Evolutionary conservation across 2,113 vertebrate genomes (phyloP), one percentile per base, ranked within the genome.

Genomic region (Dendropsophus ebraccatus): DNA sequence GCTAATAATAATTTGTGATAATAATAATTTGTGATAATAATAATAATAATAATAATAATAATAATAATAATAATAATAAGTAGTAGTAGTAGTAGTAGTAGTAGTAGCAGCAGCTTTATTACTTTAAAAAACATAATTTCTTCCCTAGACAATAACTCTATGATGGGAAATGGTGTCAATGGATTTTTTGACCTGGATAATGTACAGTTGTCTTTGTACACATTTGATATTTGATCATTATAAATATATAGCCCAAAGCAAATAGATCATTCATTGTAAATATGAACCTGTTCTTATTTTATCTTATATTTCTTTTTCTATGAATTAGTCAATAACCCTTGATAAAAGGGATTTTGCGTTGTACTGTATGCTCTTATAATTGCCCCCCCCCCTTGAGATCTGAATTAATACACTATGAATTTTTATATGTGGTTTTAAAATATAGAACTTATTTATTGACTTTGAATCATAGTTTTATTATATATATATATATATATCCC

Each of bases 261-360:
- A 62, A 25, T 45, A 25, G 37, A 81, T 62, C n/a, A 49, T 65
- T 58, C 45, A 82, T 19, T 52, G 80, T 3, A 70, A 69, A 82
- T 50, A 82, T 45, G 50, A 25, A 10, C 30, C 10, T 69, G 45
- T 69, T 50, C 45, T 19, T n/a, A 69, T 56, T 17, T 50, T 81
- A 67, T 58, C n/a, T n/a, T n/a, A n/a, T n/a, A n/a, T n/a, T n/a
- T n/a, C n/a, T n/a, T n/a, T 67, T 81, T 67, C 45, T 70, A 69
- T 50, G 13, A 82, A 82, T 50, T 50, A 82, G 69, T 69, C 80
- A 82, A 82, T 82, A 82, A 32, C 28, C 21, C 41, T 49, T 82
- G 45, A 82, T 82, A 82, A 47, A 65, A 65, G 56, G 47, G 78
- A 65, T 81, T 47, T 65, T 45, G 54, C 41, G 76, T 45, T 81